A percentile compares a stretch with the other conserved stretches of the same genome.
These are phyloP conservation scores for Eumerus sabulonum DNA, from an alignment of 2,888 invertebrate genomes.

Conservation along the genomic window DNA sequence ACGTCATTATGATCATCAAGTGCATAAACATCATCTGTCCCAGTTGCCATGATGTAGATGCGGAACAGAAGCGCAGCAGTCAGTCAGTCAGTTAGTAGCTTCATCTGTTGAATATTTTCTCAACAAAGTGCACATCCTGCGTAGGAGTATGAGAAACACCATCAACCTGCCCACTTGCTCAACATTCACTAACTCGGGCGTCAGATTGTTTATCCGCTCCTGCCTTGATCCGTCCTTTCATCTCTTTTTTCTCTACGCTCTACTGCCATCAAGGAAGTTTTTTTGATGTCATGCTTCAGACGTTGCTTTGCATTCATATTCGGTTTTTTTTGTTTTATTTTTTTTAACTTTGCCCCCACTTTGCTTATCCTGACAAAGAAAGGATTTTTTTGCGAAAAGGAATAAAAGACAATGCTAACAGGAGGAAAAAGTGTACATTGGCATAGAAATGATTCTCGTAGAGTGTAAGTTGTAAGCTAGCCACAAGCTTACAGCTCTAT, in stretches of 20 bases:
- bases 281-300: slow-evolving; percentile 66
- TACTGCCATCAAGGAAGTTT: slow-evolving; percentile 32
- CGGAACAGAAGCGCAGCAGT: slow-evolving; percentile 47
- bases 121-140: slow-evolving; percentile 67
- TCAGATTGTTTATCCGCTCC: slow-evolving; percentile 27
- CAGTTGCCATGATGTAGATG: slow-evolving; percentile 25
- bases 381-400: slow-evolving; percentile 21
- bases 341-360: slow-evolving; percentile 6
- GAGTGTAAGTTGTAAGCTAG: slow-evolving; percentile 12
- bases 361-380: slow-evolving; percentile 15
- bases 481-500: slow-evolving; percentile 56
- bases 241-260: slow-evolving; percentile 16
- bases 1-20: slow-evolving; percentile 32
- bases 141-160: slow-evolving; percentile 51
- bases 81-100: slow-evolving; percentile 61
- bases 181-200: slow-evolving; percentile 31
- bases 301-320: slow-evolving; percentile 56
- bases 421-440: slow-evolving; percentile 1
- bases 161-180: slow-evolving; percentile 11
- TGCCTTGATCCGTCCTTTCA: slow-evolving; percentile 11
- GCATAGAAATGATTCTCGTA: slow-evolving; percentile 22
- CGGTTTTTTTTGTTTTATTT: no score
- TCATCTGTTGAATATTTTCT: slow-evolving; percentile 68
- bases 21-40: slow-evolving; percentile 10
- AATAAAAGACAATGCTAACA: slow-evolving; percentile 10